Conservation (phyloP, 2,888 invertebrate species). For the Chironomus tentans region DNA sequence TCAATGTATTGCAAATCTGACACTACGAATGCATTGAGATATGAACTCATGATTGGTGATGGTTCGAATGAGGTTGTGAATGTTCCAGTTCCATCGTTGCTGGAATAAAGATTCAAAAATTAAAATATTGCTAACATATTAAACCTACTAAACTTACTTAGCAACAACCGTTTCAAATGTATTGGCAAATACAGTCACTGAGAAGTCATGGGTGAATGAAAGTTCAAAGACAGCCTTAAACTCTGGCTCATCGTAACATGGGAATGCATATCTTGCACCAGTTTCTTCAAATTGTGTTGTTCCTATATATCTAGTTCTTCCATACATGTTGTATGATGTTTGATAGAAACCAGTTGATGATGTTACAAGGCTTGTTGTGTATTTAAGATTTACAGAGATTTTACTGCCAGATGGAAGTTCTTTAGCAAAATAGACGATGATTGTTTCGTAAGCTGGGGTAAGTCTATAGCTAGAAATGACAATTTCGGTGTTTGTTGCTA, state of each 20-base stretch:
- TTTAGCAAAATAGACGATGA: neutral
- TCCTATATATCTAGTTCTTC: constrained; percentile 44
- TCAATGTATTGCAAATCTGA: constrained; percentile 37
- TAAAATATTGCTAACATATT: too few species aligned
- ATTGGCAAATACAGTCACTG: neutral
- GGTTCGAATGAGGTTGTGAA: constrained; percentile 38
- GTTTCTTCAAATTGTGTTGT: constrained; percentile 54
- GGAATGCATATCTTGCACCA: constrained; percentile 53
- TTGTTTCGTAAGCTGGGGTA: neutral
- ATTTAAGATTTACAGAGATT: neutral
- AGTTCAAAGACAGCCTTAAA: constrained; percentile 53
- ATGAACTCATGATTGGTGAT: constrained; percentile 56
- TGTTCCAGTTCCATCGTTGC: neutral
- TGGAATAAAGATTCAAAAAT: neutral
- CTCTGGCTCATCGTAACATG: constrained; percentile 60
- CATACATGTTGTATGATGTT: neutral
- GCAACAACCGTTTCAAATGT: neutral
- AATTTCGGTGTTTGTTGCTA: neutral
- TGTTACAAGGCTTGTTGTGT: neutral
- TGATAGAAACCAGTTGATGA: neutral
- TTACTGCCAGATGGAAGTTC: neutral
- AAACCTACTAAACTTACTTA: neutral
- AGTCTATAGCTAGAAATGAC: neutral
- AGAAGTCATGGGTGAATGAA: constrained; percentile 31
- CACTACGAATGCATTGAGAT: constrained; percentile 63